A percentile compares a stretch with the other conserved stretches of the same genome.
Evolutionary conservation across 2,797 vertebrate species (phyloP).

Genomic region (Myotis vivesi): DNA sequence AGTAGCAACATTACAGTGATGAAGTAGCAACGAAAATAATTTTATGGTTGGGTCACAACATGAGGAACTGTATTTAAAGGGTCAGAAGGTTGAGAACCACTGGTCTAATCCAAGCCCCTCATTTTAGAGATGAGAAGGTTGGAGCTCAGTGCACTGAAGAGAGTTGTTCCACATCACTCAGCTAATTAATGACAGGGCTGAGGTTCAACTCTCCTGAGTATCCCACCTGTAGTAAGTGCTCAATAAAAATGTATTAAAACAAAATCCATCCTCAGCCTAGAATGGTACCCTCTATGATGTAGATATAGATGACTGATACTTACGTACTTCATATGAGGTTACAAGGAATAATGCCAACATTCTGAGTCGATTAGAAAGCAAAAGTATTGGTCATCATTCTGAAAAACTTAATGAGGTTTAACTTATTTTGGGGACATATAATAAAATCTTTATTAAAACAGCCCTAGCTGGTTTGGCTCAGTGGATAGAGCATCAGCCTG

Average conservation of each 20-base stretch:
- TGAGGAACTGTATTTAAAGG: too few relatives aligned
- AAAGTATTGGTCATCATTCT: conserved; percentile 17
- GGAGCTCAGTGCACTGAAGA: background rate
- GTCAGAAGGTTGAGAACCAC: too few relatives aligned
- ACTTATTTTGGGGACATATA: background rate
- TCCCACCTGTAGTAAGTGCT: background rate
- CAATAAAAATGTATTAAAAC: conserved; percentile 31
- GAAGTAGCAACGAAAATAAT: too few relatives aligned
- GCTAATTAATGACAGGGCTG: background rate
- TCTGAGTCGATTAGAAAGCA: conserved; percentile 21
- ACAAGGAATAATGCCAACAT: conserved; percentile 9
- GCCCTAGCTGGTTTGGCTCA: too few relatives aligned
- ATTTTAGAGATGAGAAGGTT: conserved; percentile 1
- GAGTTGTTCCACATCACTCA: background rate
- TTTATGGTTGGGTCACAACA: too few relatives aligned
- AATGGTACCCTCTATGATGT: background rate
- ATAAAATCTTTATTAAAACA: conserved; percentile 15
- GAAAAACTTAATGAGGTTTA: conserved; percentile 16
- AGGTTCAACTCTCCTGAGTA: conserved; percentile 3
- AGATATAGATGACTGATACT: background rate
- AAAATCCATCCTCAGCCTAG: conserved; percentile 15
- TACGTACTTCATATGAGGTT: background rate
- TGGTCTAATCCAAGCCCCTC: background rate
- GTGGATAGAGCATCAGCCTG: too few relatives aligned
- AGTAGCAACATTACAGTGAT: too few relatives aligned